phyloP scores from a whole-genome alignment of 53 echinoderm and acorn worm species.

The Holothuria scabra region DNA sequence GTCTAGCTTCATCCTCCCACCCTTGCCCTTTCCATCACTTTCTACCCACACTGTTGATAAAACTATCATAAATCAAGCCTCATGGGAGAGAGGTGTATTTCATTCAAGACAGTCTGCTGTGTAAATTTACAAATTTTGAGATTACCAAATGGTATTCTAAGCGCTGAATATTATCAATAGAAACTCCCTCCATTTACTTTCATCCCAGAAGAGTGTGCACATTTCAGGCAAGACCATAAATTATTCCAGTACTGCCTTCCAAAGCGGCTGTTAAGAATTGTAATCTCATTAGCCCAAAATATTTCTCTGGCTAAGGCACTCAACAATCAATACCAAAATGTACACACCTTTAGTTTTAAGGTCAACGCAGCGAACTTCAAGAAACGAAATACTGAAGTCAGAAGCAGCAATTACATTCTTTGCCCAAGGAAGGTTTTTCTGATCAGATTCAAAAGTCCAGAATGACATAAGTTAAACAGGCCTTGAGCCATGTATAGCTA shows the following conservation, averaged over 20 bases:
- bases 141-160: no score
- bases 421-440: constrained; percentile 20
- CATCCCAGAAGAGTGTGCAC: no score
- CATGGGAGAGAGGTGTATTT: no score
- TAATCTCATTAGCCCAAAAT: constrained; percentile 43
- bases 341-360: constrained; percentile 45
- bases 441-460: constrained; percentile 12
- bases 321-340: constrained; percentile 38
- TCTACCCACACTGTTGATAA: no score
- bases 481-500: constrained; percentile 5
- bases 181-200: no score
- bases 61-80: no score
- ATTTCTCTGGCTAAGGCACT: constrained; percentile 39
- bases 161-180: no score
- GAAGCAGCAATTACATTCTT: constrained; percentile 26
- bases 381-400: constrained; percentile 4
- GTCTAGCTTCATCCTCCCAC: no score
- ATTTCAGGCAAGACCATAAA: no score
- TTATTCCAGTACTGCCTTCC: not conserved
- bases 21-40: no score
- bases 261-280: constrained; percentile 37
- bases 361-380: constrained; percentile 23
- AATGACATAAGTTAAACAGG: not conserved
- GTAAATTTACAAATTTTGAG: no score
- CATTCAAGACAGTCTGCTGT: no score